Evolutionary conservation across 2,797 vertebrate genomes (phyloP).

Genomic region (Psittacula derbiana): DNA sequence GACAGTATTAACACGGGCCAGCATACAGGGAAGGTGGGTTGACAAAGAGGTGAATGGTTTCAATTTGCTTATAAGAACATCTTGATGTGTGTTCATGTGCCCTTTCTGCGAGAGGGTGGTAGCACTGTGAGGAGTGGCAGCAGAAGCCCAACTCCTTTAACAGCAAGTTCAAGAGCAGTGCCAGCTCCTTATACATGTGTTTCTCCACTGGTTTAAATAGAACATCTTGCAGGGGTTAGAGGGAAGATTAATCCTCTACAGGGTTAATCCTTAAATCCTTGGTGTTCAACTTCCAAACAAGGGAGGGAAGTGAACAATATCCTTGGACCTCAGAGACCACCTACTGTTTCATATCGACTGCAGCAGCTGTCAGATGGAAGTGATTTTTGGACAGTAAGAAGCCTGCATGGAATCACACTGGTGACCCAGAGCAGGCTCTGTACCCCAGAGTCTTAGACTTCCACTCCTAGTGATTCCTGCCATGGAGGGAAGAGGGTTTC

Average conservation of each 20-base stretch:
- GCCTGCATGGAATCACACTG: neutral
- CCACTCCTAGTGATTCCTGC: neutral
- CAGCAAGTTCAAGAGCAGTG: neutral
- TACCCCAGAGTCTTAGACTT: neutral
- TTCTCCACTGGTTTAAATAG: neutral
- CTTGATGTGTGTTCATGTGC: neutral
- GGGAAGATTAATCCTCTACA: neutral
- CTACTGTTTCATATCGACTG: neutral
- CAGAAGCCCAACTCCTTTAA: neutral
- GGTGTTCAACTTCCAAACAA: neutral
- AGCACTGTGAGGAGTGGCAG: neutral
- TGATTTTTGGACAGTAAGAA: neutral
- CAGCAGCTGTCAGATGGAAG: neutral
- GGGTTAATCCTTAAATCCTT: neutral
- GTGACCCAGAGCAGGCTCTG: neutral
- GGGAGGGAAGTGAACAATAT: neutral
- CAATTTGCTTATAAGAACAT: rapidly evolving
- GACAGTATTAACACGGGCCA: neutral
- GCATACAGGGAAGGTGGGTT: neutral
- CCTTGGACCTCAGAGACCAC: neutral
- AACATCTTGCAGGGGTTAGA: neutral
- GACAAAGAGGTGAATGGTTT: neutral
- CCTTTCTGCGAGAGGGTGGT: neutral
- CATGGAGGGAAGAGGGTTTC: neutral
- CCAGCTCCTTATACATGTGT: neutral